phyloP scores from a whole-genome alignment of 2,888 invertebrate genomes.

The Oxycera nigricornis region DNA sequence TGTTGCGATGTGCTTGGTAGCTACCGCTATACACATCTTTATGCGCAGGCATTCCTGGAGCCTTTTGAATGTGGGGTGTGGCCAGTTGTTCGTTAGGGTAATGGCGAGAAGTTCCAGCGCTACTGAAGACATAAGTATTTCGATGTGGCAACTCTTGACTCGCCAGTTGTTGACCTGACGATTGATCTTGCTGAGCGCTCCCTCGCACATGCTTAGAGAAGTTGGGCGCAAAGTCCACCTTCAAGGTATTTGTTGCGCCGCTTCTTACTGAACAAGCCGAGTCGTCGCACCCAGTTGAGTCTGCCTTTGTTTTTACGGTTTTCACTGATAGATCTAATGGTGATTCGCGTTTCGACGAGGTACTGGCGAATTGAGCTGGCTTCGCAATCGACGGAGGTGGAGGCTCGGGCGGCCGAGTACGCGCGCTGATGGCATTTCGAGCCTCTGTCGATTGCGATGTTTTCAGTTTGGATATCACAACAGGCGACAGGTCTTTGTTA shows the following conservation, averaged over 20 bases:
- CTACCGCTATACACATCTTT: not conserved
- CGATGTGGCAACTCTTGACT: not conserved
- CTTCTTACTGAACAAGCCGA: conserved; percentile 46
- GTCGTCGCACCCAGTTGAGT: conserved; percentile 81
- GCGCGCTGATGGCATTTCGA: not conserved
- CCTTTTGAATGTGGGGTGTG: not conserved
- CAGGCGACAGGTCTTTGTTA: conserved; percentile 28
- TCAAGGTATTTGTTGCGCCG: conserved; percentile 65
- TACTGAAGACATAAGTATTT: not conserved
- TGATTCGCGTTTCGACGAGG: conserved; percentile 59
- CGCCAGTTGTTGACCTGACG: not conserved
- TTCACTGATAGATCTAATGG: conserved; percentile 89
- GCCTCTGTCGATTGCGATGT: conserved; percentile 4
- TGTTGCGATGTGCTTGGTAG: not conserved
- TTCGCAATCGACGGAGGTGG: not conserved
- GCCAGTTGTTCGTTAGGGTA: not conserved
- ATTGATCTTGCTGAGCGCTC: not conserved
- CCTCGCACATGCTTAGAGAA: conserved; percentile 61
- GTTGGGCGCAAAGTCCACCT: conserved; percentile 81
- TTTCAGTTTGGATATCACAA: conserved; percentile 42
- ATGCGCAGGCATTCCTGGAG: not conserved
- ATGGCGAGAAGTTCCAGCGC: conserved; percentile 3
- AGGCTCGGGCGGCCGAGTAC: conserved; percentile 12
- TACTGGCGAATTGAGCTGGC: not conserved
- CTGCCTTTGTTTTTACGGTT: conserved; percentile 86